These are phyloP conservation scores for Cynodonichthys magdalenae DNA, from an alignment of 2,797 vertebrate genomes.

Conservation along the genomic window DNA sequence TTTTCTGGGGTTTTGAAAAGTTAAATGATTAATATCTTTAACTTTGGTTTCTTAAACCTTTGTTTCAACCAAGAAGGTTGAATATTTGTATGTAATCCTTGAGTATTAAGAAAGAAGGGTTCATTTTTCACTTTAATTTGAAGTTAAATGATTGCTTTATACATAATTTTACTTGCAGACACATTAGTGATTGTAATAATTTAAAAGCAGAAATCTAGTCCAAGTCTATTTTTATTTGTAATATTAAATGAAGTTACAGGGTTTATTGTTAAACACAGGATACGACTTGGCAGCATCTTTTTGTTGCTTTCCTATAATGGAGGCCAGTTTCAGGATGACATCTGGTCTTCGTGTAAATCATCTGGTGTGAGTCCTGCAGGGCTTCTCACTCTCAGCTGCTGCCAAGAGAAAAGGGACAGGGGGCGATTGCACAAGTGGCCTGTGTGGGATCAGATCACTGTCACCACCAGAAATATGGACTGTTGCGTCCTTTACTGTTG, in stretches of 20 bases:
- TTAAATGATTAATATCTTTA: too few relatives aligned
- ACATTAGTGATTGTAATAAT: too few relatives aligned
- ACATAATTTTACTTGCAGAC: too few relatives aligned
- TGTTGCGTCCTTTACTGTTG: conserved; percentile 10
- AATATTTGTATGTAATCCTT: too few relatives aligned
- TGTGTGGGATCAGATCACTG: conserved; percentile 45
- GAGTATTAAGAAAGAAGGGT: too few relatives aligned
- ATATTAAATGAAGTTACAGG: background rate
- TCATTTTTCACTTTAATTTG: too few relatives aligned
- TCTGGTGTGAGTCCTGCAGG: conserved; percentile 23
- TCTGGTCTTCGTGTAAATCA: conserved; percentile 53
- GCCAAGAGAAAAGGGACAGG: conserved; percentile 12
- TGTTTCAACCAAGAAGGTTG: too few relatives aligned
- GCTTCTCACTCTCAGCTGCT: conserved; percentile 39
- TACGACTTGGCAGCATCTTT: conserved; percentile 22
- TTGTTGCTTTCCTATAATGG: conserved; percentile 56
- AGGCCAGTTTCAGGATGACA: conserved; percentile 34
- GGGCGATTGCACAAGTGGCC: conserved; percentile 11
- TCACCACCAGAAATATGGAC: conserved; percentile 26
- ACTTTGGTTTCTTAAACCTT: too few relatives aligned
- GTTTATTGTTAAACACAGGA: background rate
- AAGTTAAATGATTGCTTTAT: too few relatives aligned
- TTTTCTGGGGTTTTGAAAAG: background rate
- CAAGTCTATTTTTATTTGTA: background rate
- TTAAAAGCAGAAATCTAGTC: too few relatives aligned